Evolutionary conservation across 2,113 vertebrate genomes (phyloP).

Genomic region (Lepus europaeus): DNA sequence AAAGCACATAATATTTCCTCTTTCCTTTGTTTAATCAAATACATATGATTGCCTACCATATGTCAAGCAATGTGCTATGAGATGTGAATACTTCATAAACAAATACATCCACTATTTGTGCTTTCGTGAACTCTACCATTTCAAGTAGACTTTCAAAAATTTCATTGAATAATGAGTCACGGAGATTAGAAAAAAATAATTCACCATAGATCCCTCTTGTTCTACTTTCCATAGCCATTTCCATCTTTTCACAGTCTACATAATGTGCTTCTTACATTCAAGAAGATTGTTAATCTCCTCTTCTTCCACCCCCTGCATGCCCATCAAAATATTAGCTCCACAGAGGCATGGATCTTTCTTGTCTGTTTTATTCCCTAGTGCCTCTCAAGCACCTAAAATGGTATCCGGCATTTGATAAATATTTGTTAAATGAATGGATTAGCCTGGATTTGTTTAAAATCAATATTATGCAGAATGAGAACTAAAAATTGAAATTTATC

Average conservation of each 20-base stretch:
- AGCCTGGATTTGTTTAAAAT: neutral
- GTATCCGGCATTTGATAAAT: neutral
- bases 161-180: neutral
- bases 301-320: neutral
- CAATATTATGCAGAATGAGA: neutral
- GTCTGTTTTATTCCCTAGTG: neutral
- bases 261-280: neutral
- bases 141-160: neutral
- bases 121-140: neutral
- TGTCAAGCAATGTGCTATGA: neutral
- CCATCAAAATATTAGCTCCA: neutral
- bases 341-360: neutral
- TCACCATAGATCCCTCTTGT: accelerated
- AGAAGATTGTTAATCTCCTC: neutral
- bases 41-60: neutral
- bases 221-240: neutral
- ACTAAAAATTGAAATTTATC: neutral
- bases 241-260: neutral
- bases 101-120: neutral
- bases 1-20: neutral
- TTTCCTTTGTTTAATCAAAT: neutral
- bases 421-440: neutral
- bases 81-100: neutral
- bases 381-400: neutral
- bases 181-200: neutral